Conservation (phyloP, 2,888 invertebrate species). For the Parochlus steinenii region DNA sequence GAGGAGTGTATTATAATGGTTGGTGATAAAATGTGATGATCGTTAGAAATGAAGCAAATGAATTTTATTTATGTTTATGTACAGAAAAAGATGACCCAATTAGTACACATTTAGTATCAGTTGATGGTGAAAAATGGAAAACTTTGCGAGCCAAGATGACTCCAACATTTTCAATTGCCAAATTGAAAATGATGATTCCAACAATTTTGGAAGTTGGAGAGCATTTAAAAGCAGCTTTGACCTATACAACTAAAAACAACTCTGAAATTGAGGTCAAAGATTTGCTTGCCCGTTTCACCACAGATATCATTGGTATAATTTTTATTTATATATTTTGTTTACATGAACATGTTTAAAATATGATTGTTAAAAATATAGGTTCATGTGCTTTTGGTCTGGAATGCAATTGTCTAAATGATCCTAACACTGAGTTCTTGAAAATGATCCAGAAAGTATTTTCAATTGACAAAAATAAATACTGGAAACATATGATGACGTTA, state of each 20-base stretch:
- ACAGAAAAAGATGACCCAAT: too few species aligned
- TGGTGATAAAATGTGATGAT: too few species aligned
- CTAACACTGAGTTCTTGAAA: conserved; percentile 25
- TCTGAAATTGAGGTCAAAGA: conserved; percentile 12
- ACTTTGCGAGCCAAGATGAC: conserved; percentile 21
- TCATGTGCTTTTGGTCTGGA: conserved; percentile 31
- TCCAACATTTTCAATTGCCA: conserved; percentile 20
- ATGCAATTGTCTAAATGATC: conserved; percentile 21
- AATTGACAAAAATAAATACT: conserved; percentile 3
- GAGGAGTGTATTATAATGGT: conserved; percentile 21
- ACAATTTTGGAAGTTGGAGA: conserved; percentile 5
- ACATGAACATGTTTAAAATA: too few species aligned
- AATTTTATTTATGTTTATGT: too few species aligned
- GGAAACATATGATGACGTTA: conserved; percentile 5
- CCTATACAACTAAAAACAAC: conserved; percentile 1
- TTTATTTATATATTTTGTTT: background rate
- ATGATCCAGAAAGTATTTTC: conserved; percentile 13
- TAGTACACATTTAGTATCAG: too few species aligned
- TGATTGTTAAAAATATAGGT: conserved; percentile 23
- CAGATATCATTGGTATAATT: conserved; percentile 16
- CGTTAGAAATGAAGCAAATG: too few species aligned
- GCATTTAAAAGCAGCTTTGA: conserved; percentile 5
- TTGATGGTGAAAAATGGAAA: conserved; percentile 30
- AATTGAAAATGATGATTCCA: conserved; percentile 14
- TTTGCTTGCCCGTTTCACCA: conserved; percentile 15